Conservation (phyloP, 2,888 invertebrate species). For the Aphrophora alni region DNA sequence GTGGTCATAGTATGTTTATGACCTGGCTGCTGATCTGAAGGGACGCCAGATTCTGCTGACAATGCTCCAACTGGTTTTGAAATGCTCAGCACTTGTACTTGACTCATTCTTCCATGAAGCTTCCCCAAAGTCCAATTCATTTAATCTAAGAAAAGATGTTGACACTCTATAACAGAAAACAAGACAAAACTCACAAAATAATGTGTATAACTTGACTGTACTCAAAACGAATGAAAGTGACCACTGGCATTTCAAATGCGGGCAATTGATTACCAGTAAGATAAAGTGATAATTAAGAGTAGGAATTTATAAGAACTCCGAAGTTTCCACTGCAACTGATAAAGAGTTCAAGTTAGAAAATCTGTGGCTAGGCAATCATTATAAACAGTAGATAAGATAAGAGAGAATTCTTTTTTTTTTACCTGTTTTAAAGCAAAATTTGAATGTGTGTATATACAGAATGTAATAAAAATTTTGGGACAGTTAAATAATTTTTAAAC, state of each 20-base stretch:
- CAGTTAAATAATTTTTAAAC: too few species aligned
- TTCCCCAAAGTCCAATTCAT: too few species aligned
- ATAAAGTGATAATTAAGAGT: background rate
- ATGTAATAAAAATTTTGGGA: too few species aligned
- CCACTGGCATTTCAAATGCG: background rate
- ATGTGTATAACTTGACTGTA: background rate
- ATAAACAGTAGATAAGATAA: background rate
- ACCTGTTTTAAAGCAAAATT: too few species aligned
- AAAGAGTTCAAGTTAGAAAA: background rate
- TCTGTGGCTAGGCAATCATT: background rate
- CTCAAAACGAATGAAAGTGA: background rate
- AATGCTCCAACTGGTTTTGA: background rate
- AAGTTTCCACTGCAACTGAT: background rate
- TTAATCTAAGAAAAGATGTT: background rate
- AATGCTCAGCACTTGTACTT: background rate
- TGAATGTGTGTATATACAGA: too few species aligned
- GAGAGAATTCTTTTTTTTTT: too few species aligned
- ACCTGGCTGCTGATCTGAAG: background rate
- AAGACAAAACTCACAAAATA: background rate
- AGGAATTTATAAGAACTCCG: too few species aligned
- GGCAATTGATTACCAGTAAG: background rate
- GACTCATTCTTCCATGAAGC: background rate
- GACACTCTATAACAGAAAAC: background rate
- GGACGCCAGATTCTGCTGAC: background rate
- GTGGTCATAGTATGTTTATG: background rate